phyloP scores from a whole-genome alignment of 2,888 invertebrate genomes.

The Eurytoma adleriae region DNA sequence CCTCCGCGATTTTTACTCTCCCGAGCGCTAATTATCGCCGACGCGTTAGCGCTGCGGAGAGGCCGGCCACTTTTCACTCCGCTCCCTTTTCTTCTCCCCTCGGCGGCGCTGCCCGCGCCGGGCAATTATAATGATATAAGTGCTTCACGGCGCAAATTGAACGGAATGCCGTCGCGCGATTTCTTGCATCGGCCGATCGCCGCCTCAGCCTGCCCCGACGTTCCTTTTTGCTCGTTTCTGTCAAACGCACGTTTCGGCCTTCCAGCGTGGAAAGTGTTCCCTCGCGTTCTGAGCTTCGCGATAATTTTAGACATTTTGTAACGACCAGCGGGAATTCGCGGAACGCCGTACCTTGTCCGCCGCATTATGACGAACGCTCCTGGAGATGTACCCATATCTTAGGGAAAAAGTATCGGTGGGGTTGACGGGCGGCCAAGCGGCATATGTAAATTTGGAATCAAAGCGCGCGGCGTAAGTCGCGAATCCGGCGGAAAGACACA shows the following conservation, averaged over 20 bases:
- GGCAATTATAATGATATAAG: constrained; percentile 44
- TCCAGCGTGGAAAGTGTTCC: too few relatives aligned
- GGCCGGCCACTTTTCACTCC: constrained; percentile 7
- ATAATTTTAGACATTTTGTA: too few relatives aligned
- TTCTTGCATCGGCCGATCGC: constrained; percentile 17
- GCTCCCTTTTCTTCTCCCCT: neutral
- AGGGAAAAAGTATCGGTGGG: too few relatives aligned
- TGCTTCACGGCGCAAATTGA: constrained; percentile 45
- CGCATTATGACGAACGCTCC: too few relatives aligned
- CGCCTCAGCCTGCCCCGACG: too few relatives aligned
- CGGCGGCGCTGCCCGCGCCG: neutral
- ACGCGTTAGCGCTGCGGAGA: neutral
- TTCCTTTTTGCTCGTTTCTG: neutral
- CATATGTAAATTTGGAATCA: constrained; percentile 45
- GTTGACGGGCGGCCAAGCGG: constrained; percentile 28
- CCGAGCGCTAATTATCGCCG: constrained; percentile 38
- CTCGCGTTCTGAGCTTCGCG: too few relatives aligned
- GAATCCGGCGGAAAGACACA: constrained; percentile 28
- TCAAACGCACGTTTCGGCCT: neutral
- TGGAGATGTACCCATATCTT: too few relatives aligned
- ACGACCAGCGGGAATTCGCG: too few relatives aligned
- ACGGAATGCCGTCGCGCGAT: constrained; percentile 29
- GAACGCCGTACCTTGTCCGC: too few relatives aligned
- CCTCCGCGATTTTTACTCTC: constrained; percentile 17
- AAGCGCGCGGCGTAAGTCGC: constrained; percentile 37